Conservation (phyloP, 2,888 invertebrate species). For the Nipponacmea schrenckii region DNA sequence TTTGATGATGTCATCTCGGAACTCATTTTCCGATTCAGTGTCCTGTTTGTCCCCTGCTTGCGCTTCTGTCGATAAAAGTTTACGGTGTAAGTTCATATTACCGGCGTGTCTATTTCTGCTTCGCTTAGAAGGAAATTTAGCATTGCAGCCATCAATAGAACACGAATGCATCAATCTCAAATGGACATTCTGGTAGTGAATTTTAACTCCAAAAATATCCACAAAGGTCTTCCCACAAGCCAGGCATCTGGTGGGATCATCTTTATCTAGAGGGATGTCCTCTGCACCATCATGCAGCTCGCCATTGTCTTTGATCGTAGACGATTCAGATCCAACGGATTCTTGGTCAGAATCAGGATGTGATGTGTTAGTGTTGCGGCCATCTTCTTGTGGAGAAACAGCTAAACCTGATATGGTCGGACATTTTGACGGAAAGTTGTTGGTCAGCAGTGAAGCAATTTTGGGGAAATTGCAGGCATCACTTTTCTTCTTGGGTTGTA, state of each 20-base stretch:
- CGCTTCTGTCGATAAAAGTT: slow-evolving; percentile 73
- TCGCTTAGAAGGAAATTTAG: slow-evolving; percentile 91
- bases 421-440: slow-evolving; percentile 6
- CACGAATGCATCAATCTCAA: slow-evolving; percentile 95
- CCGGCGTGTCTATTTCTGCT: slow-evolving; percentile 92
- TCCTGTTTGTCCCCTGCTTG: slow-evolving; percentile 29
- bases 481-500: slow-evolving; percentile 23
- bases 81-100: slow-evolving; percentile 89
- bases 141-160: slow-evolving; percentile 92
- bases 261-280: slow-evolving; percentile 90
- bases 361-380: slow-evolving; percentile 63
- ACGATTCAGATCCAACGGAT: slow-evolving; percentile 38
- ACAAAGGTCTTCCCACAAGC: slow-evolving; percentile 93
- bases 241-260: slow-evolving; percentile 89
- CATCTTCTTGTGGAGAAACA: background rate
- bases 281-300: slow-evolving; percentile 38
- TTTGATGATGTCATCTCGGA: slow-evolving; percentile 34
- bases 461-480: slow-evolving; percentile 39
- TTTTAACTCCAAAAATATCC: slow-evolving; percentile 91
- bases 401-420: slow-evolving; percentile 5
- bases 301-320: slow-evolving; percentile 19
- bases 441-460: slow-evolving; percentile 43
- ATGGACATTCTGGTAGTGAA: slow-evolving; percentile 95
- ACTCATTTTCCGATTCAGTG: slow-evolving; percentile 20
- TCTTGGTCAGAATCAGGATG: slow-evolving; percentile 64